Percentiles rank a stretch among this genome's conserved stretches.
These are phyloP conservation scores for Halocaridina rubra DNA, from an alignment of 2,888 invertebrate species.

Conservation along the genomic window DNA sequence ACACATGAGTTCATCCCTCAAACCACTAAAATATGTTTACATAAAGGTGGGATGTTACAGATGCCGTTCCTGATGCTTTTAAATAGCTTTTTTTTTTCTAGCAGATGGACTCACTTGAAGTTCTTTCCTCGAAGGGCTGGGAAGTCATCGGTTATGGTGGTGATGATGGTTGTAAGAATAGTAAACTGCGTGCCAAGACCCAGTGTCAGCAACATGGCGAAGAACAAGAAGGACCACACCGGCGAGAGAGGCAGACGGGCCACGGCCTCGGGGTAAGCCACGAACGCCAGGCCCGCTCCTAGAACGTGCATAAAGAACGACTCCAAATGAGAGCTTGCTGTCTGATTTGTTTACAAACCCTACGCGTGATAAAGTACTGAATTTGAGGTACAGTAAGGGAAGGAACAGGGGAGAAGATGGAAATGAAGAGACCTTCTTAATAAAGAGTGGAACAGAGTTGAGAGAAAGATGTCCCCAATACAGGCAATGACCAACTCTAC, in stretches of 20 bases:
- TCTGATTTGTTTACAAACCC: slow-evolving; percentile 17
- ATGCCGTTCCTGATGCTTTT: slow-evolving; percentile 35
- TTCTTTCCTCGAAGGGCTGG: slow-evolving; percentile 63
- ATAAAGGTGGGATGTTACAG: slow-evolving; percentile 30
- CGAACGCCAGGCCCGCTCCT: slow-evolving; percentile 80
- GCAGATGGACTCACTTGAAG: slow-evolving; percentile 63
- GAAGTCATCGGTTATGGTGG: slow-evolving; percentile 70
- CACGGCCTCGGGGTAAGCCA: slow-evolving; percentile 85
- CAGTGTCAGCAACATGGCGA: slow-evolving; percentile 81
- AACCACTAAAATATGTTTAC: slow-evolving; percentile 38
- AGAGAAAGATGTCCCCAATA: background rate
- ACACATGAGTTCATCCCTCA: slow-evolving; percentile 41
- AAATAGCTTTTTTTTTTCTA: slow-evolving; percentile 31
- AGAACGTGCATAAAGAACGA: slow-evolving; percentile 62
- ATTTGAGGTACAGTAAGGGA: background rate
- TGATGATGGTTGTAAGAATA: slow-evolving; percentile 72
- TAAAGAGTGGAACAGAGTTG: no score
- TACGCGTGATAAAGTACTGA: slow-evolving; percentile 28
- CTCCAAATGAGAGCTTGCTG: slow-evolving; percentile 49
- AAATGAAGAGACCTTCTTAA: no score
- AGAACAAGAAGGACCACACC: slow-evolving; percentile 84
- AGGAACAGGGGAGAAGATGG: background rate
- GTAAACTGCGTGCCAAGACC: slow-evolving; percentile 78
- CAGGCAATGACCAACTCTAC: slow-evolving; percentile 9
- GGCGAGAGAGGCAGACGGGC: slow-evolving; percentile 83